A percentile compares a stretch with the other conserved stretches of the same genome.
These are phyloP conservation scores for Hormaphis cornu DNA, from an alignment of 1,140 invertebrate genomes.

Conservation along the genomic window DNA sequence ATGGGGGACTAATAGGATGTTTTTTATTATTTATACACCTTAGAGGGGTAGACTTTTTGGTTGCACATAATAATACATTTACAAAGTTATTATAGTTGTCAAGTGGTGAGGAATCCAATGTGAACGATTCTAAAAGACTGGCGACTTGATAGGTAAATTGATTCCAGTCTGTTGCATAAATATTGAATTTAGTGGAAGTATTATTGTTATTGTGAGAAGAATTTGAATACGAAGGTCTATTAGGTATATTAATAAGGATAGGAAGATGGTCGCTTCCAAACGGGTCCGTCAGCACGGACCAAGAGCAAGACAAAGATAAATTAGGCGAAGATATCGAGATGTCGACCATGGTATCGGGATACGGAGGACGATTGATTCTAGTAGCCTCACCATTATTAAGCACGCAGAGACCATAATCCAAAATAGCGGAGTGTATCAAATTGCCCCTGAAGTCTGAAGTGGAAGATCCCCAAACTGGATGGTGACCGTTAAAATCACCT, in stretches of 20 bases:
- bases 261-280: not conserved
- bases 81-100: not conserved
- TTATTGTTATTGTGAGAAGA: not conserved
- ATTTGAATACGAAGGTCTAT: not conserved
- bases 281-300: not conserved
- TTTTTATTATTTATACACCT: not conserved
- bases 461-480: not conserved
- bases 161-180: not conserved
- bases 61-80: not conserved
- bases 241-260: not conserved
- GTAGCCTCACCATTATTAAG: not conserved
- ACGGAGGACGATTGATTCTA: not conserved
- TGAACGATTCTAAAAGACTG: not conserved
- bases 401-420: not conserved
- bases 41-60: not conserved
- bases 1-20: not conserved
- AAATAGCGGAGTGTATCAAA: not conserved
- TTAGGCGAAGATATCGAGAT: not conserved
- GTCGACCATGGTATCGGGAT: not conserved
- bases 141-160: not conserved
- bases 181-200: not conserved
- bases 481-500: not conserved
- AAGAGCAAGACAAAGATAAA: not conserved
- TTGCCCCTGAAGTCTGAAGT: not conserved
- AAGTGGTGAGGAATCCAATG: not conserved